These are phyloP conservation scores for Nemopilema nomurai DNA, from an alignment of 30 jellyfish, hydroid and myxozoan species.

Conservation along the genomic window DNA sequence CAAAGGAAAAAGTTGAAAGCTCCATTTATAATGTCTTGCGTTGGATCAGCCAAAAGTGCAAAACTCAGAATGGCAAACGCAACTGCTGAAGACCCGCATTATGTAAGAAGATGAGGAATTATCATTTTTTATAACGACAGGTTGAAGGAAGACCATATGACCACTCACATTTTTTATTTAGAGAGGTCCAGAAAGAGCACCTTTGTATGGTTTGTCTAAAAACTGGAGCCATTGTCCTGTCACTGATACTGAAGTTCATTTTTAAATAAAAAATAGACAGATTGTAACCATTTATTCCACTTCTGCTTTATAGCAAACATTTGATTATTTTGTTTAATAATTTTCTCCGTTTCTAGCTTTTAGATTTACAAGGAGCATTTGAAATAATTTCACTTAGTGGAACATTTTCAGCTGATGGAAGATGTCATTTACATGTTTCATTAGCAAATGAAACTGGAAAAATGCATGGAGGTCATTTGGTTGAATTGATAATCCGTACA, in stretches of 20 bases:
- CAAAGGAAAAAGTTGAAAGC: conserved; percentile 73
- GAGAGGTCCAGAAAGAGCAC: too few species aligned
- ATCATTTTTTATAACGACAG: neutral
- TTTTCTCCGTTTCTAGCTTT: conserved; percentile 46
- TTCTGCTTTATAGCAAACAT: too few species aligned
- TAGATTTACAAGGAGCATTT: conserved; percentile 76
- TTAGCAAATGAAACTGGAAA: conserved; percentile 80
- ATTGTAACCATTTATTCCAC: too few species aligned
- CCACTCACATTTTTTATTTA: too few species aligned
- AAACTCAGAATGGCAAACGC: conserved; percentile 86
- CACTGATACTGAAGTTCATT: too few species aligned
- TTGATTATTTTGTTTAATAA: too few species aligned
- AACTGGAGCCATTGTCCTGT: too few species aligned
- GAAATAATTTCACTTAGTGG: conserved; percentile 91
- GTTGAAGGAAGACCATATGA: too few species aligned
- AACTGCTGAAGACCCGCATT: conserved; percentile 74
- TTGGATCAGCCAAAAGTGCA: conserved; percentile 91
- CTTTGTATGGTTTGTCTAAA: too few species aligned
- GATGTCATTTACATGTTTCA: conserved; percentile 84
- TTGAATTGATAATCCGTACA: conserved; percentile 85
- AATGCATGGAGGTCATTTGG: conserved; percentile 87
- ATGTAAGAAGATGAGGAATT: conserved; percentile 74
- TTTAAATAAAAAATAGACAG: too few species aligned
- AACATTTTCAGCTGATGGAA: conserved; percentile 75
- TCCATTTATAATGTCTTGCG: conserved; percentile 88